These are phyloP conservation scores for Gallinago stenura DNA, from an alignment of 2,797 vertebrate species.

Conservation along the genomic window DNA sequence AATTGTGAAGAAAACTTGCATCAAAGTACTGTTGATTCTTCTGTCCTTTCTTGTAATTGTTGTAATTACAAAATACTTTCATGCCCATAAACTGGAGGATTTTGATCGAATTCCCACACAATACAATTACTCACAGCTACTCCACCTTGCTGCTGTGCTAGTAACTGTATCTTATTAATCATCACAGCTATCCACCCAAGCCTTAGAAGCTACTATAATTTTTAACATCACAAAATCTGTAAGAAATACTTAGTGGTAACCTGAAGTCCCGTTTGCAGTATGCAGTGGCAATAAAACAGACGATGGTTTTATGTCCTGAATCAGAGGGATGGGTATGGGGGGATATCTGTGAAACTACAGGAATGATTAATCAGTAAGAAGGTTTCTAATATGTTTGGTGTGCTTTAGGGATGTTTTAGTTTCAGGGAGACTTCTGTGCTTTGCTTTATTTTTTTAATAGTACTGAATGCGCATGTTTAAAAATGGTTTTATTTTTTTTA, in stretches of 20 bases:
- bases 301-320: neutral
- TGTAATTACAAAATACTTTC: slow-evolving; percentile 20
- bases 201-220: neutral
- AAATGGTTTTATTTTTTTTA: neutral
- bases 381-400: neutral
- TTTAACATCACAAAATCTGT: neutral
- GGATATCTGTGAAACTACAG: neutral
- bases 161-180: neutral
- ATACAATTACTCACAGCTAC: slow-evolving; percentile 13
- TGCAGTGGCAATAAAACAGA: neutral
- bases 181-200: neutral
- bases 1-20: neutral
- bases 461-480: neutral
- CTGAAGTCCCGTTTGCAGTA: neutral
- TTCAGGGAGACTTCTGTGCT: neutral
- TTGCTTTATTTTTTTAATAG: neutral
- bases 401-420: neutral
- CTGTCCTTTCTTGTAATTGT: neutral
- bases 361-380: neutral
- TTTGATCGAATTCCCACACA: slow-evolving; percentile 18
- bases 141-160: slow-evolving; percentile 6
- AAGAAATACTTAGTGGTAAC: neutral
- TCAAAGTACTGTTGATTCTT: neutral
- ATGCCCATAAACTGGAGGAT: neutral
- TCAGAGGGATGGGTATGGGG: neutral